A percentile compares a stretch with the other conserved stretches of the same genome.
Conservation (phyloP, 2,888 invertebrate genomes). For the Apodemia duryi region DNA sequence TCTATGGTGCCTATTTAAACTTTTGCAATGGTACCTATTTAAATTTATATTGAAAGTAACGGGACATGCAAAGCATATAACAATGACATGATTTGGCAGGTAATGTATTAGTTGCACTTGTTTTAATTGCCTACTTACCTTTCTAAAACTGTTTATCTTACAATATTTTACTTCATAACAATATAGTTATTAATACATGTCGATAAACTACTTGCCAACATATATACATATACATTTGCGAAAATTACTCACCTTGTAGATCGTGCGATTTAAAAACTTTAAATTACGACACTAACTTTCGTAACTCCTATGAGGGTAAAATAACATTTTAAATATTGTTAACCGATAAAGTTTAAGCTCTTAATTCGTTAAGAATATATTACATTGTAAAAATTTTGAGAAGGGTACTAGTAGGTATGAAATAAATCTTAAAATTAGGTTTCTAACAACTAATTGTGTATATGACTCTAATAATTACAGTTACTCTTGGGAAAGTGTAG, state of each 20-base stretch:
- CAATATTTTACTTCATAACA: too few species aligned
- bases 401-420: not conserved
- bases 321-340: not conserved
- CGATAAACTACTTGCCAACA: not conserved
- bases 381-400: not conserved
- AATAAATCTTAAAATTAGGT: not conserved
- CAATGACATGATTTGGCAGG: too few species aligned
- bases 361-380: not conserved
- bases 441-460: not conserved
- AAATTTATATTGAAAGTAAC: too few species aligned
- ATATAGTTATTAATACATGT: not conserved
- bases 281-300: conserved; percentile 11
- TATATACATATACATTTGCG: not conserved
- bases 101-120: not conserved
- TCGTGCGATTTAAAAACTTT: conserved; percentile 11
- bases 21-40: too few species aligned
- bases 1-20: too few species aligned
- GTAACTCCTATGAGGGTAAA: not conserved
- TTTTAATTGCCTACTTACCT: not conserved
- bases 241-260: not conserved
- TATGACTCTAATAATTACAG: conserved; percentile 28
- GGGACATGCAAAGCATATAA: too few species aligned
- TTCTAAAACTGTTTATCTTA: not conserved
- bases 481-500: conserved; percentile 32
- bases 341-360: not conserved